A percentile compares a stretch with the other conserved stretches of the same genome.
Evolutionary conservation across 1,140 invertebrate genomes (phyloP).

Genomic region (Meloidogyne exigua): DNA sequence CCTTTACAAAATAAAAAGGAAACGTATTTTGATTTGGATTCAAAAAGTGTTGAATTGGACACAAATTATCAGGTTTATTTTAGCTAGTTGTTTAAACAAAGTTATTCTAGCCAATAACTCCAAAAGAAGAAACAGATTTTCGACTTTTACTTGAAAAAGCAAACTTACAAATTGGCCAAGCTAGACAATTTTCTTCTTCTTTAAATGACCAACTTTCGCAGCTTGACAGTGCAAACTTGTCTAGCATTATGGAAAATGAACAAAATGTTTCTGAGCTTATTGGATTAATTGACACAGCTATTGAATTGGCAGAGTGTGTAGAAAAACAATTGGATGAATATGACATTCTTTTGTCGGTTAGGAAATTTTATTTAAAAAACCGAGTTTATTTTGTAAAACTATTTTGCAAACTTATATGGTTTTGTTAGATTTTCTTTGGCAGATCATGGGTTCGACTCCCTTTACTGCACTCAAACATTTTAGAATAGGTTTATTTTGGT

Average conservation of each 20-base stretch:
- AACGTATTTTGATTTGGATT: neutral
- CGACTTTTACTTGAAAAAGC: constrained; percentile 74
- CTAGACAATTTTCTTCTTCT: constrained; percentile 80
- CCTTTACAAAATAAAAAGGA: neutral
- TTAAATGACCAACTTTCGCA: constrained; percentile 77
- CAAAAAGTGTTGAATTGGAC: constrained; percentile 19
- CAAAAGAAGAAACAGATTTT: constrained; percentile 78
- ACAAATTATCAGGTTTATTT: constrained; percentile 32
- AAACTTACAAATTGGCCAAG: constrained; percentile 79
- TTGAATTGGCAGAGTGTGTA: constrained; percentile 63
- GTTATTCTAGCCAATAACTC: constrained; percentile 76
- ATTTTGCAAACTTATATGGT: no score
- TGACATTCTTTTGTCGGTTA: constrained; percentile 64
- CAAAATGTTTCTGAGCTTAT: constrained; percentile 45
- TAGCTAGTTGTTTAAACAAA: neutral
- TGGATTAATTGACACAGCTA: constrained; percentile 42
- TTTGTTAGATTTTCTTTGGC: no score
- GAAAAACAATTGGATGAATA: constrained; percentile 65
- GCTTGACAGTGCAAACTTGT: constrained; percentile 74
- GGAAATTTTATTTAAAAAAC: neutral
- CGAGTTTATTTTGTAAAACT: no score
- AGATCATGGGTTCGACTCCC: no score
- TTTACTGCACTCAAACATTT: no score
- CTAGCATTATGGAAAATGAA: constrained; percentile 52
- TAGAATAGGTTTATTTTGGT: no score